A percentile compares a stretch with the other conserved stretches of the same genome.
These are phyloP conservation scores for Dendrolimus houi DNA, from an alignment of 2,888 invertebrate species.

Conservation along the genomic window DNA sequence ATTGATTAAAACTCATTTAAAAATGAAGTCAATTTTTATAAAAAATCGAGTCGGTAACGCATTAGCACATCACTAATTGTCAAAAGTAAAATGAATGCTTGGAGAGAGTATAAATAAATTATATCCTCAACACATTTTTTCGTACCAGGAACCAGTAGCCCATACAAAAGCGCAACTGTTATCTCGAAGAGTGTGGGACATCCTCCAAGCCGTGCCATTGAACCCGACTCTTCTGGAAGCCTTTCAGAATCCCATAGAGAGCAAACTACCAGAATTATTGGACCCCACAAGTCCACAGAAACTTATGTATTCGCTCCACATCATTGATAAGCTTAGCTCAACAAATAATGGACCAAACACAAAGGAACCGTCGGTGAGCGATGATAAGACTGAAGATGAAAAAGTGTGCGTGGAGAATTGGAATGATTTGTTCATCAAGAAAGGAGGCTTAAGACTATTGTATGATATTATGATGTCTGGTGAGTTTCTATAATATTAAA, in stretches of 20 bases:
- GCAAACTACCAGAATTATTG: slow-evolving; percentile 83
- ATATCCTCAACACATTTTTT: too few relatives aligned
- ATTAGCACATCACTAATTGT: too few relatives aligned
- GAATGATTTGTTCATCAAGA: slow-evolving; percentile 89
- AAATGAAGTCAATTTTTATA: too few relatives aligned
- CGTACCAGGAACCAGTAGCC: slow-evolving; percentile 78
- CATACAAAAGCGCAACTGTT: slow-evolving; percentile 93
- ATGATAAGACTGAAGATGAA: slow-evolving; percentile 51
- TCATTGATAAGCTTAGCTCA: slow-evolving; percentile 78
- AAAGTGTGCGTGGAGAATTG: slow-evolving; percentile 70
- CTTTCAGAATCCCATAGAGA: slow-evolving; percentile 85
- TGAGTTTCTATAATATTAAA: slow-evolving; percentile 20
- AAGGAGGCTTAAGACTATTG: slow-evolving; percentile 90
- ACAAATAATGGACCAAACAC: slow-evolving; percentile 39
- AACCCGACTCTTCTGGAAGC: slow-evolving; percentile 90
- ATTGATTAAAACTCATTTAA: too few relatives aligned
- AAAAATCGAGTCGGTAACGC: too few relatives aligned
- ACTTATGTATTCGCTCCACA: slow-evolving; percentile 95
- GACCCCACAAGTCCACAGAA: slow-evolving; percentile 94
- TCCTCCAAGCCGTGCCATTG: slow-evolving; percentile 92
- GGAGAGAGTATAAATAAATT: too few relatives aligned
- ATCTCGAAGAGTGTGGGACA: slow-evolving; percentile 96
- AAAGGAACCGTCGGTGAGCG: slow-evolving; percentile 36
- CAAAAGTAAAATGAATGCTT: too few relatives aligned
- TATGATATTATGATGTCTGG: slow-evolving; percentile 96